A percentile compares a stretch with the other conserved stretches of the same genome.
phyloP scores from a whole-genome alignment of 1,140 invertebrate species.

The Eupeodes corollae region DNA sequence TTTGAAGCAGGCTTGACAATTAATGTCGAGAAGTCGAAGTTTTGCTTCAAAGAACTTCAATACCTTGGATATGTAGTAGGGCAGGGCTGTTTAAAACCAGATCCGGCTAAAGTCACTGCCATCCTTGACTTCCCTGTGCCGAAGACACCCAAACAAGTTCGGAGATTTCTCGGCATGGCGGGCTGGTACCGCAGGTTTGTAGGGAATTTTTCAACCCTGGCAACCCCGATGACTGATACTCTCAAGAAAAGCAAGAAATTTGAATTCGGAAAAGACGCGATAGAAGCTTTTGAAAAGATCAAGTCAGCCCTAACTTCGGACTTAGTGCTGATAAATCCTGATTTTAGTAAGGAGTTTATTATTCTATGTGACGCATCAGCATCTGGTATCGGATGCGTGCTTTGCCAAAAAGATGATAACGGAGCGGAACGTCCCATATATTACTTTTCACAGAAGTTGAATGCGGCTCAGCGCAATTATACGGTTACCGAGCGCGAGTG shows the following conservation, averaged over 20 bases:
- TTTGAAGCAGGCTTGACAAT: too few species aligned
- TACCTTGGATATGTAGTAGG: conserved; percentile 9
- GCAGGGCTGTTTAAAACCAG: conserved; percentile 3
- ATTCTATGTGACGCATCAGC: conserved; percentile 33
- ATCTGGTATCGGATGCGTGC: conserved; percentile 24
- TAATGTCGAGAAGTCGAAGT: conserved; percentile 37
- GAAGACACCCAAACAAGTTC: conserved; percentile 8
- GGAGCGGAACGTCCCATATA: conserved; percentile 15
- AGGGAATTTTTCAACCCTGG: conserved; percentile 1
- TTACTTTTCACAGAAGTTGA: conserved; percentile 23
- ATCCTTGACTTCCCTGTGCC: conserved; percentile 12
- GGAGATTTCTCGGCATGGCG: conserved; percentile 8
- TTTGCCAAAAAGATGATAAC: conserved; percentile 20
- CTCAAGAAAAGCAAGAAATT: conserved; percentile 1
- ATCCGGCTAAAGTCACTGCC: conserved; percentile 12
- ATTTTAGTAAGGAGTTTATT: conserved; percentile 23
- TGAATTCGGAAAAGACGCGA: conserved; percentile 18
- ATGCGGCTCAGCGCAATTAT: conserved; percentile 8
- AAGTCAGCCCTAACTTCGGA: conserved; percentile 19
- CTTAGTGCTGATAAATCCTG: conserved; percentile 26
- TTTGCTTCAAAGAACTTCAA: too few species aligned
- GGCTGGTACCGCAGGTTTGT: too few species aligned
- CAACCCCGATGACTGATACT: conserved; percentile 5
- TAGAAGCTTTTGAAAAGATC: conserved; percentile 22
- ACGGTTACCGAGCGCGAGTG: conserved; percentile 34